A percentile compares a stretch with the other conserved stretches of the same genome.
Evolutionary conservation across 2,888 invertebrate genomes (phyloP).

Genomic region (Drosophila affinis): DNA sequence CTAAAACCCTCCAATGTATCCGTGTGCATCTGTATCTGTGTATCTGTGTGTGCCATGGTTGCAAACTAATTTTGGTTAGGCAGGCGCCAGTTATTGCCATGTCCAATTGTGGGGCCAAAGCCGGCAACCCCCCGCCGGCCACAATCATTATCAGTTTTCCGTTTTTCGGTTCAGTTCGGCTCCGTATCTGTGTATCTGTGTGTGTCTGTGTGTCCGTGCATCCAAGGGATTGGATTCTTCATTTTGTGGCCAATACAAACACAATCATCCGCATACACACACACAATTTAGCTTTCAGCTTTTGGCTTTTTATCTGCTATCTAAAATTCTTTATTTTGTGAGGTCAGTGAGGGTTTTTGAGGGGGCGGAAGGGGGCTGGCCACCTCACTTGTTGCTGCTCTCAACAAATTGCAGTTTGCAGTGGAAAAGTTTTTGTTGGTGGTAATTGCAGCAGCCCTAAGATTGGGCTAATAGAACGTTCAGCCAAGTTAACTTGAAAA

Average conservation of each 20-base stretch:
- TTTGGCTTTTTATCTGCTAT: conserved; percentile 31
- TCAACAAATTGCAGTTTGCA: conserved; percentile 39
- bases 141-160: conserved; percentile 78
- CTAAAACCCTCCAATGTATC: background rate
- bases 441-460: conserved; percentile 50
- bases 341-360: background rate
- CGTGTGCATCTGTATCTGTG: background rate
- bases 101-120: conserved; percentile 28
- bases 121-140: conserved; percentile 61
- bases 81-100: conserved; percentile 75
- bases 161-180: conserved; percentile 43
- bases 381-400: conserved; percentile 30
- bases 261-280: conserved; percentile 5
- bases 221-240: conserved; percentile 47
- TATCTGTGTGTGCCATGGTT: conserved; percentile 13
- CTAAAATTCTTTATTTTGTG: conserved; percentile 15
- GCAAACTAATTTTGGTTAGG: conserved; percentile 60
- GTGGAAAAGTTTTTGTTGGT: conserved; percentile 55
- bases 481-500: conserved; percentile 7
- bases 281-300: conserved; percentile 34
- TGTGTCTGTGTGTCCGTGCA: conserved; percentile 33
- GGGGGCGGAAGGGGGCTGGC: background rate
- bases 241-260: conserved; percentile 44
- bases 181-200: background rate
- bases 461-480: conserved; percentile 55